phyloP scores from a whole-genome alignment of 2,113 vertebrate genomes.

The Macaca mulatta region DNA sequence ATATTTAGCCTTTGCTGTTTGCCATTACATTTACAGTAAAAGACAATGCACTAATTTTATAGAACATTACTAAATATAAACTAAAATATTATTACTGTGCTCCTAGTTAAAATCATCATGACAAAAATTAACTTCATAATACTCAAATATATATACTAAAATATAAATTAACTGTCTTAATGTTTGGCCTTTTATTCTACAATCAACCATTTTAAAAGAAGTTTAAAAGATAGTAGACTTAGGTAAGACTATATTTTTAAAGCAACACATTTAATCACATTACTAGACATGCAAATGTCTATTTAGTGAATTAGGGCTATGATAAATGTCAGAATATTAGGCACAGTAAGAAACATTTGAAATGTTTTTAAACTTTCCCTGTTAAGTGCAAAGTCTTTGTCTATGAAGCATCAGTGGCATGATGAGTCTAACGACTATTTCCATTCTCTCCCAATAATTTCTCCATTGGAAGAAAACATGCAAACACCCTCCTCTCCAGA shows the following conservation, averaged over 20 bases:
- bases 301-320: neutral
- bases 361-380: conserved; percentile 36
- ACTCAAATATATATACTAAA: conserved; percentile 17
- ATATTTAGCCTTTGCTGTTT: neutral
- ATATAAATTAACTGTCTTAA: neutral
- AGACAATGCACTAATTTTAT: neutral
- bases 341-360: neutral
- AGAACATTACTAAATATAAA: neutral
- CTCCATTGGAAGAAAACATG: neutral
- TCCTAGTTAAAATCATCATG: neutral
- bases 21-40: neutral
- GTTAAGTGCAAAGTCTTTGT: neutral
- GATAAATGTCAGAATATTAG: neutral
- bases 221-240: neutral
- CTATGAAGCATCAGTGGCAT: neutral
- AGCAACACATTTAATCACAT: neutral
- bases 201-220: neutral
- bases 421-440: neutral
- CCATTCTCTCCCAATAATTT: neutral
- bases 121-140: neutral
- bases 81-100: neutral
- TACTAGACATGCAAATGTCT: neutral
- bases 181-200: neutral
- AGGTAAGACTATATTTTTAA: neutral
- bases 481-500: neutral